phyloP scores from a whole-genome alignment of 2,888 invertebrate genomes.

The Pinctada fucata region DNA sequence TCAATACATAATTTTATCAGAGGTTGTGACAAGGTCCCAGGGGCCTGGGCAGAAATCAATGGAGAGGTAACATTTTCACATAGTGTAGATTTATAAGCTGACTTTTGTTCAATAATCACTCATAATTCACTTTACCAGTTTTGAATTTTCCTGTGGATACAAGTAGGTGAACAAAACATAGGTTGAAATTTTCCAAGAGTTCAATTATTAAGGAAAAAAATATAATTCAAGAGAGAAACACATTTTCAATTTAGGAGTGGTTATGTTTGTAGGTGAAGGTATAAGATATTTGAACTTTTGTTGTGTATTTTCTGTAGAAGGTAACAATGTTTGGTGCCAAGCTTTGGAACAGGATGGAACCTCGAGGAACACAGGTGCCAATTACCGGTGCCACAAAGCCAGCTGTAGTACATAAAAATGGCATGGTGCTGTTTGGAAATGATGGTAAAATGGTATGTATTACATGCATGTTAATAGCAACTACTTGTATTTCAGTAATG shows the following conservation, averaged over 20 bases:
- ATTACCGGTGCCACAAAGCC: constrained; percentile 82
- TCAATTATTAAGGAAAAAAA: background rate
- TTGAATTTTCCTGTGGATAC: too few species aligned
- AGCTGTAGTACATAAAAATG: constrained; percentile 86
- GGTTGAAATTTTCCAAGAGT: constrained; percentile 9
- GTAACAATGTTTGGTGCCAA: constrained; percentile 89
- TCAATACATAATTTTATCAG: constrained; percentile 95
- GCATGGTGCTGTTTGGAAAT: constrained; percentile 88
- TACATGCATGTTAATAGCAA: background rate
- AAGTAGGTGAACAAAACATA: too few species aligned
- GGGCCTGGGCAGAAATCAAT: constrained; percentile 86
- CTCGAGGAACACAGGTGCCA: constrained; percentile 79
- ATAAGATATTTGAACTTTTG: too few species aligned
- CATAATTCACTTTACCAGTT: too few species aligned
- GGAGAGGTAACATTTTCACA: constrained; percentile 76
- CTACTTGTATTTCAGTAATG: too few species aligned
- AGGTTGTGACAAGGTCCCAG: constrained; percentile 95
- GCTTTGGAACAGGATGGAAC: constrained; percentile 82
- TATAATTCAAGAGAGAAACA: too few species aligned
- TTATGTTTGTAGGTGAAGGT: too few species aligned
- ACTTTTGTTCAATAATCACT: background rate
- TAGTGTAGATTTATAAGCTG: background rate
- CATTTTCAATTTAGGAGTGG: too few species aligned
- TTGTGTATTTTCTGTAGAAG: constrained; percentile 76
- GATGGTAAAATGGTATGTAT: constrained; percentile 85